Base-by-base conservation (phyloP, 2,888 invertebrate genomes). In the Catocala sponsa region DNA sequence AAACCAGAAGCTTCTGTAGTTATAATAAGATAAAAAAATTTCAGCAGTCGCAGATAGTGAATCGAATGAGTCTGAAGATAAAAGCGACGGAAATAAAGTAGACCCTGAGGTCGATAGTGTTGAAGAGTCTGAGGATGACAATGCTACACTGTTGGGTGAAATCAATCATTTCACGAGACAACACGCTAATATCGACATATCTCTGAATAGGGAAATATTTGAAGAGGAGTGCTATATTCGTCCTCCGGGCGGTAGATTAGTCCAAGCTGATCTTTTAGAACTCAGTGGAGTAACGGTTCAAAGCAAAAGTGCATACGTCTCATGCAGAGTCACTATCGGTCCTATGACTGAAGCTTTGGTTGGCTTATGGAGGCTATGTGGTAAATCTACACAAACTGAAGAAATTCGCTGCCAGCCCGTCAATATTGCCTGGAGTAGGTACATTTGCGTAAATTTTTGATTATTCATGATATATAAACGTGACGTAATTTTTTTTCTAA, bases 291-390 rank as follows among this genome's bases (percentile, higher is more conserved):
- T 76, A 0, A 25, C 0, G 2, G 43, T 61, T 13, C 65, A 70
- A 49, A 10, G 5, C 0, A 69, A 54, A 10, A 78, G 74, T 43
- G 48, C 69, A 6, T 79, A 56, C 32, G 80, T 79, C 0, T 74
- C 79, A 0, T 80, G 80, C 55, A 68, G 80, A 58, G 68, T 80
- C n/a, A 71, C 69, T 0, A 53, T 80, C 50, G 74, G 75, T 4
- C 77, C 80, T 0, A 69, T 76, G 63, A 47, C 50, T 43, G 55
- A 38, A 32, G 57, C 25, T n/a, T 35, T 79, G 32, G 42, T 79
- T 10, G 80, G 80, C 42, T n/a, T 42, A 5, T 70, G 79, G 79
- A 65, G 41, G 10, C 11, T 76, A n/a, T 76, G 76, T 47, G 76
- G 77, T 12, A 53, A 57, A 25, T 64, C 68, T 12, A 25, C 6